phyloP scores from a whole-genome alignment of 2,113 vertebrate genomes.

The Callithrix jacchus region DNA sequence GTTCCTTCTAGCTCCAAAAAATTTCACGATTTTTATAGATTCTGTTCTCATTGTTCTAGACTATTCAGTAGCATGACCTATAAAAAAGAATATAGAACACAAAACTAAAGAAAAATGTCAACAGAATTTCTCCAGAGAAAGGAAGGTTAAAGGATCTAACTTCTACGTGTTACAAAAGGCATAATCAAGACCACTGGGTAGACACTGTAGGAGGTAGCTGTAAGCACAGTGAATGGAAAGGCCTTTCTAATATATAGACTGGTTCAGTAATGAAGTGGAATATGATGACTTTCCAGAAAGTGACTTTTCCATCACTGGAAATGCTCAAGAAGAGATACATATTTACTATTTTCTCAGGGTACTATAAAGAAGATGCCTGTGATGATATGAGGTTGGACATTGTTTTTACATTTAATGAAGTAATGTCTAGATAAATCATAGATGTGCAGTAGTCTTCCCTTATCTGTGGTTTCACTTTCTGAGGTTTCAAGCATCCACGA shows the following conservation, averaged over 20 bases:
- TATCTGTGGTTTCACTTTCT: background rate
- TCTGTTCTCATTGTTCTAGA: slow-evolving; percentile 2
- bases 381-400: background rate
- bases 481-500: background rate
- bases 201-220: background rate
- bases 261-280: background rate
- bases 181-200: background rate
- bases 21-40: background rate
- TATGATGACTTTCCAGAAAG: background rate
- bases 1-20: background rate
- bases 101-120: background rate
- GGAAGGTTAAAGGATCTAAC: background rate
- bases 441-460: background rate
- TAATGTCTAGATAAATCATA: background rate
- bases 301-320: background rate
- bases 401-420: background rate
- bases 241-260: background rate
- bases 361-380: background rate
- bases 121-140: background rate
- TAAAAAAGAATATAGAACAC: background rate
- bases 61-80: background rate
- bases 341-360: background rate
- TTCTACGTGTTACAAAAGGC: background rate
- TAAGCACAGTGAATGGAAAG: background rate
- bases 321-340: background rate